Base-by-base conservation (phyloP, 1,140 invertebrate genomes). In the Babylonia areolata region DNA sequence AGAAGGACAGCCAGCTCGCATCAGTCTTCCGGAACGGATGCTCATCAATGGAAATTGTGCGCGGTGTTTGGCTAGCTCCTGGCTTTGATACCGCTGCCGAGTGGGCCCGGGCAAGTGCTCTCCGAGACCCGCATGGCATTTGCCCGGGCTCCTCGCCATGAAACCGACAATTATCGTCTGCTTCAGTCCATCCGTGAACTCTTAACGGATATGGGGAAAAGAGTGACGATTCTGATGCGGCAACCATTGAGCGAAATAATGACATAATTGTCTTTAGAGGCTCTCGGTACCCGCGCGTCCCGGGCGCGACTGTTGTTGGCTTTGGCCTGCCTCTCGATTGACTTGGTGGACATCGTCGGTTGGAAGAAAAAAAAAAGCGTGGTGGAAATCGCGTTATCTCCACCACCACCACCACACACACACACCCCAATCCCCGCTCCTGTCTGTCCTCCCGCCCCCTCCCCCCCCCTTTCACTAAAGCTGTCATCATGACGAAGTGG, bases 11-110 rank as follows among this genome's bases (percentile, higher is more conserved):
- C 58, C 58, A n/a, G 20, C 28, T 64, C 58, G 28, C 58, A 64
- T 64, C 58, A 64, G 15, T 64, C 58, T 64, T 64, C 58, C 58
- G 58, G 58, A 64, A 64, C 58, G 58, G 58, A 64, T 64, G 58
- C 58, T 64, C 58, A 64, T 64, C 58, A 64, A 5, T 64, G 58
- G 28, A 23, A n/a, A 64, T 64, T 64, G 5, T 64, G 20, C 15
- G 28, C 0, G 58, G 0, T 64, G 58, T 64, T 64, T 23, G 58
- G 58, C 28, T 64, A 64, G 58, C 58, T 64, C 28, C 58, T 64
- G 58, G 58, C 20, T 64, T 23, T n/a, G 58, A 64, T 64, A 64
- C 58, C 28, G 12, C 23, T 23, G 5, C 5, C 58, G 0, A 12
- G 5, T 51, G 28, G 58, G 2, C 58, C 58, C 28, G 28, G 58